Base-by-base conservation (phyloP, 2,113 vertebrate genomes). In the Microcebus lehilahytsara region DNA sequence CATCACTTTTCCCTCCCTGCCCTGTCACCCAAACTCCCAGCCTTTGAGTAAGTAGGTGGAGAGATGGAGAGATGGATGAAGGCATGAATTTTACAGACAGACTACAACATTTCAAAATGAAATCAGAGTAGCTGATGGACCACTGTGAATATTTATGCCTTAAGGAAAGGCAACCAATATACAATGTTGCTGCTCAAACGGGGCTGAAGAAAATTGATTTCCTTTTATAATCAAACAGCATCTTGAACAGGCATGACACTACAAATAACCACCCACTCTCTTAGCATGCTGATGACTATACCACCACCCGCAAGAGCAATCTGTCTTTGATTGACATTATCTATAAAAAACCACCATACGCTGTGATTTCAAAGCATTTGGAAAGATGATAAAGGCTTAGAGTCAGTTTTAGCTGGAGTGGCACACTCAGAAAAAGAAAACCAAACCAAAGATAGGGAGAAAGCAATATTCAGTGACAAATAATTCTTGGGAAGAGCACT, bases 341-440 rank as follows among this genome's bases (percentile, higher is more conserved):
- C 58, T 80, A 51, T 71, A 85, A 58, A 51, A 93, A 93, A 42
- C 64, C 69, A 79, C 62, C 49, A 46, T 79, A 40, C 22, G 51
- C 49, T 71, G 53, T 23, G 79, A 40, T 91, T 81, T 66, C 67
- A 78, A n/a, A 95, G 81, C 60, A 12, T 85, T 78, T 64, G 37
- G 66, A 85, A 86, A 60, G 75, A 85, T 10, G 40, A 84, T 79
- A 87, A 95, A 66, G 23, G 69, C 71, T 64, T 23, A 10, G 13
- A 34, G n/a, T 77, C 25, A 19, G 13, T 81, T 77, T 40, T 77
- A 83, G n/a, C 95, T 79, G 19, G 46, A 75, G 72, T 51, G 66
- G 25, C 27, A 89, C 62, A 37, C 37, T 74, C 20, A 32, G 37
- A 34, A 64, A 72, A 71, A 89, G 40, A 32, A 78, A 64, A 14